Base-by-base conservation (phyloP, 2,888 invertebrate species). In the Apantesis nais region DNA sequence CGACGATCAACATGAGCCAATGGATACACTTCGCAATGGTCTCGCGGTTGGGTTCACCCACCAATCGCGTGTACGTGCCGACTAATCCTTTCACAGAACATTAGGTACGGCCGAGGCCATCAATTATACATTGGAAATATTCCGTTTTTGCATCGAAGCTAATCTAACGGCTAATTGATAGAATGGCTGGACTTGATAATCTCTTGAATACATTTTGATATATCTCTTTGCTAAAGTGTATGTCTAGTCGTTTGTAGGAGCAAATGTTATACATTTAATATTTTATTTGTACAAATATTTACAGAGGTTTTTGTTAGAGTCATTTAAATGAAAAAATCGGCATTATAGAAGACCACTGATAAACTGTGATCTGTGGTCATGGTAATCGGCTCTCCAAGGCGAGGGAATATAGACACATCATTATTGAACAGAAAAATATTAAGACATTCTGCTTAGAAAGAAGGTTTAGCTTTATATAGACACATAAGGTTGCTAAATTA, bases 151-250 rank as follows among this genome's bases (percentile, higher is more conserved):
- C 16, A 31, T 34, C 66, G 66, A 39, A 14, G 66, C 58, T 66
- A 66, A 66, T 66, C 66, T 58, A 12, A 9, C 66, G 29, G 39
- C 39, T 66, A 66, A 58, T 66, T 66, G 66, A 58, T 66, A 29
- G 29, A 66, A 39, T 29, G 52, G 19, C 29, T 39, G 25, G 39
- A 39, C 16, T 39, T 41, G 22, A 66, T 66, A 58, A 58, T 37
- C 14, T 31, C 52, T 52, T 31, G 44, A 41, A 44, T 19, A 29
- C 9, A n/a, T 22, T 41, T 19, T 19, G 29, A 58, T 58, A 41
- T 66, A 66, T 31, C n/a, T 64, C n/a, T 29, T 48, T 48, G 1
- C 29, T 48, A 31, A 63, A 44, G 14, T 29, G 31, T 31, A 34
- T 22, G 34, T 61, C 31, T 7, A 34, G 19, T 9, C 31, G 22